Conservation (phyloP, 2,113 vertebrate species). For the Malurus alboscapulatus region DNA sequence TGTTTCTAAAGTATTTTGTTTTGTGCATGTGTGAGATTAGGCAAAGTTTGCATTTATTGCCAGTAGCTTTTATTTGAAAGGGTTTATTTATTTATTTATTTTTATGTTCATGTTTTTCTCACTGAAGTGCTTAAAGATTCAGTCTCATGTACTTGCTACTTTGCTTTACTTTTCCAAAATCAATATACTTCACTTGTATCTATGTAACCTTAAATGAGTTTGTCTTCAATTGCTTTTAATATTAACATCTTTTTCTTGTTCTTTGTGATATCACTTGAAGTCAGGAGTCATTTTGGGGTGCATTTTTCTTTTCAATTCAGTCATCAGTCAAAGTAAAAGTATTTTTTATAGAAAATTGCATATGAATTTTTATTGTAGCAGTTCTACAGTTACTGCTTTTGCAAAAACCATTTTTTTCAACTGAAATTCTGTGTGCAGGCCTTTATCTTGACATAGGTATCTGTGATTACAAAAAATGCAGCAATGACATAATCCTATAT, state of each 20-base stretch:
- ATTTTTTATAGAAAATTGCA: neutral
- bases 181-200: neutral
- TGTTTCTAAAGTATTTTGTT: neutral
- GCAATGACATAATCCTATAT: neutral
- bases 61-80: neutral
- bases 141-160: neutral
- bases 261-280: neutral
- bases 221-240: neutral
- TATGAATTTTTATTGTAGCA: neutral
- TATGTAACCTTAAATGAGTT: neutral
- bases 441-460: rapidly evolving
- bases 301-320: neutral
- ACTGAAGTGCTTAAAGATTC: neutral
- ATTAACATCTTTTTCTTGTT: neutral
- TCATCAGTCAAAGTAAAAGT: neutral
- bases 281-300: neutral
- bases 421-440: neutral
- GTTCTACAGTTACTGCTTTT: neutral
- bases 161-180: neutral
- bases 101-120: neutral
- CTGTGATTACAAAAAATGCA: neutral
- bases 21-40: neutral
- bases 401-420: neutral
- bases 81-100: neutral
- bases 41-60: neutral